Evolutionary conservation across 2,797 vertebrate species (phyloP).

Genomic region (Xenops minutus): DNA sequence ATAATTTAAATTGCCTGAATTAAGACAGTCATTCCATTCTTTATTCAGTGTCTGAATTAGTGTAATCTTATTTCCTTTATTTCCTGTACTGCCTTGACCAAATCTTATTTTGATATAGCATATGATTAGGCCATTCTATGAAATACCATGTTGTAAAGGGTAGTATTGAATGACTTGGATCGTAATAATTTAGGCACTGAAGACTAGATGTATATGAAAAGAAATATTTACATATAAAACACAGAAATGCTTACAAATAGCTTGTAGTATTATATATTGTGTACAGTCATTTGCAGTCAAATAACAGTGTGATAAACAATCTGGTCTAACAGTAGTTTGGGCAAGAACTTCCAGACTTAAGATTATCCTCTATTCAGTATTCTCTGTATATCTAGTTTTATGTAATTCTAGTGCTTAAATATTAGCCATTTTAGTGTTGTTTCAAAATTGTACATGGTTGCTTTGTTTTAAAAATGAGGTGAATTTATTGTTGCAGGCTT

Average conservation of each 20-base stretch:
- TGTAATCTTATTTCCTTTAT: constrained; percentile 70
- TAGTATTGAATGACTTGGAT: not conserved
- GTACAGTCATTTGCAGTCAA: not conserved
- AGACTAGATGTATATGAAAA: not conserved
- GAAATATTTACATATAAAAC: not conserved
- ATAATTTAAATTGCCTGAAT: constrained; percentile 70
- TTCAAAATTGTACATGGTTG: not conserved
- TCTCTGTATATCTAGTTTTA: not conserved
- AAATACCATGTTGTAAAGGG: not conserved
- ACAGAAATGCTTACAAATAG: not conserved
- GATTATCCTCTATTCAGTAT: not conserved
- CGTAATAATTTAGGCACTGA: not conserved
- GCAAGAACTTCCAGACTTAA: not conserved
- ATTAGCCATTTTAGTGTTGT: not conserved
- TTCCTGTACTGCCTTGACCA: constrained; percentile 66
- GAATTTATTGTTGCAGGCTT: not conserved
- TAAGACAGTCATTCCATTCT: constrained; percentile 65
- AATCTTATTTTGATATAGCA: constrained; percentile 58
- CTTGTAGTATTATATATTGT: not conserved
- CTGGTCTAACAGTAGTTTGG: not conserved
- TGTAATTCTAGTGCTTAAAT: not conserved
- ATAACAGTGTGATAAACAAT: not conserved
- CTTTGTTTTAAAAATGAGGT: not conserved
- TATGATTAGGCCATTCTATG: constrained; percentile 12
- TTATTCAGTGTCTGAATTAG: constrained; percentile 70